Evolutionary conservation across 2,888 invertebrate species (phyloP).

Genomic region (Chrysolina americana): DNA sequence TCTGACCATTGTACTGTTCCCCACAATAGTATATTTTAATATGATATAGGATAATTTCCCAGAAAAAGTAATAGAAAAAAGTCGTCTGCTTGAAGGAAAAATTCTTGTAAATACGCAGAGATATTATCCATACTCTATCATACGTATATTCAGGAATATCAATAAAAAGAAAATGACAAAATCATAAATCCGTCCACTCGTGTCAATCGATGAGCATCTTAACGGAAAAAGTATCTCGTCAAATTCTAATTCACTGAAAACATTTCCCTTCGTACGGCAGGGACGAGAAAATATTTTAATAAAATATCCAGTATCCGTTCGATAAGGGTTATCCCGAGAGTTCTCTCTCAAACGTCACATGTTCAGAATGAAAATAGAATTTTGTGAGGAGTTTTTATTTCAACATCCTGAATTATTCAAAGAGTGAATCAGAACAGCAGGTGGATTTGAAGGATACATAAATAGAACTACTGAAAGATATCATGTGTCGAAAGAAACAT

Average conservation of each 20-base stretch:
- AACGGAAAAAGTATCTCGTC: not conserved
- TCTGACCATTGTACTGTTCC: no score
- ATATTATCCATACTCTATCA: no score
- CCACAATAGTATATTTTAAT: no score
- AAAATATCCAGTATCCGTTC: conserved; percentile 12
- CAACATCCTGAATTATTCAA: conserved; percentile 2
- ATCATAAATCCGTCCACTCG: not conserved
- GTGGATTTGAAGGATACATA: not conserved
- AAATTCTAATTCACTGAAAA: not conserved
- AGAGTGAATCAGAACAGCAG: conserved; percentile 7
- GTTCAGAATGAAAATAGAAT: not conserved
- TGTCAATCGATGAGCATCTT: not conserved
- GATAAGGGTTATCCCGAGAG: conserved; percentile 9
- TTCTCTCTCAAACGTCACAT: not conserved
- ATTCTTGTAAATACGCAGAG: no score
- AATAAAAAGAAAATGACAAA: not conserved
- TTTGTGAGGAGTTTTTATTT: not conserved
- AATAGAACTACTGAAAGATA: not conserved
- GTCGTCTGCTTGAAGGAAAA: no score
- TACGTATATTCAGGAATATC: not conserved
- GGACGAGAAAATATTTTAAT: not conserved
- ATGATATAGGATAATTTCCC: no score
- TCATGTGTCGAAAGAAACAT: not conserved
- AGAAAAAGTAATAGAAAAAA: no score
- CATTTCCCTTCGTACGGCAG: not conserved